phyloP scores from a whole-genome alignment of 2,113 vertebrate genomes.

The Camelus bactrianus region DNA sequence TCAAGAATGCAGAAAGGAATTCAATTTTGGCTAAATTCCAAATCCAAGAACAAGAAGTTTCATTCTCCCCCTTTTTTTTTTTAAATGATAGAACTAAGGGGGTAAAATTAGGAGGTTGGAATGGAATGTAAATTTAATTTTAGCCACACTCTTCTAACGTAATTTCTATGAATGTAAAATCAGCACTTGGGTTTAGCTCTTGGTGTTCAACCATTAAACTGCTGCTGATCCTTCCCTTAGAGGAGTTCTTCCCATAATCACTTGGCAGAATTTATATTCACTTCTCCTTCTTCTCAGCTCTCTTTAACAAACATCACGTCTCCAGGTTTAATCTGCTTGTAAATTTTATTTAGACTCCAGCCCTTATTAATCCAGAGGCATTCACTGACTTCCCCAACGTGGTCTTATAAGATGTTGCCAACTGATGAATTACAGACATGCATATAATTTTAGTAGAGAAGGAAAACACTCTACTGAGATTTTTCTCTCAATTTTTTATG shows the following conservation, averaged over 20 bases:
- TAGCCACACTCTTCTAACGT: not conserved
- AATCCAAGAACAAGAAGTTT: slow-evolving; percentile 43
- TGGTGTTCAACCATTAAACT: not conserved
- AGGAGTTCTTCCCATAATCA: not conserved
- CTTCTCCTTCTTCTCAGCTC: not conserved
- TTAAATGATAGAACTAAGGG: not conserved
- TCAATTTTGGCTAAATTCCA: slow-evolving; percentile 17
- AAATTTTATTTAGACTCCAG: not conserved
- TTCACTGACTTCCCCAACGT: not conserved
- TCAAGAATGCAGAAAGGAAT: slow-evolving; percentile 62
- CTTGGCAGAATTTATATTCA: not conserved
- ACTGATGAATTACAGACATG: not conserved
- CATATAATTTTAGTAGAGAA: not conserved
- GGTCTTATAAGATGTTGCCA: not conserved
- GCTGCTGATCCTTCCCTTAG: not conserved
- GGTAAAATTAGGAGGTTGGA: not conserved
- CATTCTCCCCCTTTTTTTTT: not conserved
- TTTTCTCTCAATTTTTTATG: not conserved
- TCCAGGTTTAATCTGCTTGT: not conserved
- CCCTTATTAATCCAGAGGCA: not conserved
- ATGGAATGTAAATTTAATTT: not conserved
- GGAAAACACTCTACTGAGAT: not conserved
- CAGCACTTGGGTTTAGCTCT: not conserved
- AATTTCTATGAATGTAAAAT: not conserved
- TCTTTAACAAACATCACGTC: not conserved